Evolutionary conservation across 2,797 vertebrate species (phyloP).

Genomic region (Liparis tanakae): DNA sequence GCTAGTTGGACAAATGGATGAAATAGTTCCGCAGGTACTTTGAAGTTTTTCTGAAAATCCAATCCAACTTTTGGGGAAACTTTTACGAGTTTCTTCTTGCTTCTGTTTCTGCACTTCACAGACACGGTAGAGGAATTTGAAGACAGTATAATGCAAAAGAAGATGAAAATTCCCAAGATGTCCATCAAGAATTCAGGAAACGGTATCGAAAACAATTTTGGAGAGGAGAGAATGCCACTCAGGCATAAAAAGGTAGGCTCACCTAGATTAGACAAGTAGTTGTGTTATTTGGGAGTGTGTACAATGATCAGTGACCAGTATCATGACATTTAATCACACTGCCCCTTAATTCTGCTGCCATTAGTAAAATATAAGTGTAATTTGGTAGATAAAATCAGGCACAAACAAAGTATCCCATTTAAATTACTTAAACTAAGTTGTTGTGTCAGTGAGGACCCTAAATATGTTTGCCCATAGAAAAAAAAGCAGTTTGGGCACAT

Average conservation of each 20-base stretch:
- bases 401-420: not conserved
- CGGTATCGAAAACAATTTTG: constrained; percentile 93
- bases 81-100: constrained; percentile 67
- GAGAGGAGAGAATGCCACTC: constrained; percentile 93
- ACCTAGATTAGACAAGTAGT: not conserved
- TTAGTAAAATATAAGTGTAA: not conserved
- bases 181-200: constrained; percentile 93
- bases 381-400: not conserved
- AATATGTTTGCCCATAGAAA: not conserved
- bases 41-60: constrained; percentile 15
- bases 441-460: not conserved
- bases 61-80: constrained; percentile 34
- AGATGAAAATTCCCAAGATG: constrained; percentile 99
- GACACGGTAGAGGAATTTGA: constrained; percentile 99
- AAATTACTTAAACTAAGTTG: not conserved
- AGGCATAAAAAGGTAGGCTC: constrained; percentile 96
- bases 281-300: constrained; percentile 4
- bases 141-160: constrained; percentile 99
- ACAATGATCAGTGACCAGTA: constrained; percentile 4
- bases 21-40: constrained; percentile 5
- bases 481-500: not conserved
- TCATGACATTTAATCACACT: not conserved
- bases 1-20: constrained; percentile 24
- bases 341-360: not conserved
- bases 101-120: constrained; percentile 74